Evolutionary conservation across 1,140 invertebrate genomes (phyloP), one percentile per base, ranked within the genome.

Genomic region (Drosophila ercepeae): DNA sequence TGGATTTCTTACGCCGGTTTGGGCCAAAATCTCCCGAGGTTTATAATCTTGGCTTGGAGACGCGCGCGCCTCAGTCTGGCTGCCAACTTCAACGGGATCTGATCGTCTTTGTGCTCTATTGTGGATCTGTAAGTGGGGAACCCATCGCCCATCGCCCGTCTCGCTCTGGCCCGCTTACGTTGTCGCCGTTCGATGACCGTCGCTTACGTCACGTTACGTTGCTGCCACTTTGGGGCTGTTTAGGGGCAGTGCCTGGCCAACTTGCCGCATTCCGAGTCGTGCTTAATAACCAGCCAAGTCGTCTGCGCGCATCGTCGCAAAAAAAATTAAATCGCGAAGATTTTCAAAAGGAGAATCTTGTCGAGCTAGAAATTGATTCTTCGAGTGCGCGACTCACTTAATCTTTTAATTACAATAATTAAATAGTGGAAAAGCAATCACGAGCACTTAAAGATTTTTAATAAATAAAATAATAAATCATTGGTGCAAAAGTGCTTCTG

Each of bases 251-350:
- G 58, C 34, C 55, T 67, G 74, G 57, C 54, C 75, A 75, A 61
- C 81, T 86, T 89, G 86, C 73, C 77, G 73, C 81, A 90, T 88
- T 89, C 83, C 75, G 78, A 78, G 88, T 89, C 75, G 86, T 77
- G 86, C 77, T 74, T 54, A 76, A 73, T 67, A 86, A 59, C 75
- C 78, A 90, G 74, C 65, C 75, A 78, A 75, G 71, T 76, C 75
- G 82, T 75, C 71, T 65, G 67, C 57, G 75, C 86, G 78, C 68
- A 88, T 70, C 51, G 70, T 53, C 69, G 42, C 51, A 61, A 51
- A 45, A 39, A 58, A 42, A 42, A 16, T 42, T 18, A 18, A 42
- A 42, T 14, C 14, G 39, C 39, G 36, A 21, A 44, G 19, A 52
- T 50, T 41, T 57, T 44, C n/a, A 52, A 45, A 60, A 52, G 48